Percentiles rank a stretch among this genome's conserved stretches.
These are phyloP conservation scores for Martes martes DNA, from an alignment of 2,113 vertebrate genomes.

Conservation along the genomic window DNA sequence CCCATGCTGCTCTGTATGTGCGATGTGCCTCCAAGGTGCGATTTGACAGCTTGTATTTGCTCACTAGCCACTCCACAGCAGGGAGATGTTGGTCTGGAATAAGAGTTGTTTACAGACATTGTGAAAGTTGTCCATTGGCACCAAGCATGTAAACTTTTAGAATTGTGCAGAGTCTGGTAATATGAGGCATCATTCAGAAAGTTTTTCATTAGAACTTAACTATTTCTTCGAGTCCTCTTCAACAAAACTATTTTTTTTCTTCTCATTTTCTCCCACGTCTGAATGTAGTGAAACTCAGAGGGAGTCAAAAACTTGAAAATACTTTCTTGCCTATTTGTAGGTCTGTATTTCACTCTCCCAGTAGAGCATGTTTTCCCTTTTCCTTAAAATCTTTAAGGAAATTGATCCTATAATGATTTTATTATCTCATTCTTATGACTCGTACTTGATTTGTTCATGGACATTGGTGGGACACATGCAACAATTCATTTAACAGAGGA, in stretches of 20 bases:
- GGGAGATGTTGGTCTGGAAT: slow-evolving; percentile 39
- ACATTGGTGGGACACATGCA: not conserved
- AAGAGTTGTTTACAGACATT: slow-evolving; percentile 53
- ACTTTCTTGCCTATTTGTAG: not conserved
- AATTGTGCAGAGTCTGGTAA: slow-evolving; percentile 28
- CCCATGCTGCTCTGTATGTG: not conserved
- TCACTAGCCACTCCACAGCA: slow-evolving; percentile 38
- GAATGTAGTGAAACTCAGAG: not conserved
- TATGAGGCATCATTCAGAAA: slow-evolving; percentile 40
- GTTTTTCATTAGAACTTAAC: not conserved
- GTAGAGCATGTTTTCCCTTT: not conserved
- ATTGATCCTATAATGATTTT: not conserved
- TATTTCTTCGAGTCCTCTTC: not conserved
- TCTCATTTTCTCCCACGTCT: not conserved
- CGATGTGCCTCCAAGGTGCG: slow-evolving; percentile 46
- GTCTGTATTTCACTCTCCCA: not conserved
- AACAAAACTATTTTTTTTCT: not conserved
- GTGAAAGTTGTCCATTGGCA: slow-evolving; percentile 46
- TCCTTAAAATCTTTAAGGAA: slow-evolving; percentile 9
- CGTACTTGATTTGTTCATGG: not conserved
- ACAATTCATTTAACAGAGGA: not conserved
- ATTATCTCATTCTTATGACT: not conserved
- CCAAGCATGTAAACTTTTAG: slow-evolving; percentile 32
- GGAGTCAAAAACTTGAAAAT: not conserved
- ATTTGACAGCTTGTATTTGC: slow-evolving; percentile 66